phyloP scores from a whole-genome alignment of 2,797 vertebrate species.

The Chelonia mydas region DNA sequence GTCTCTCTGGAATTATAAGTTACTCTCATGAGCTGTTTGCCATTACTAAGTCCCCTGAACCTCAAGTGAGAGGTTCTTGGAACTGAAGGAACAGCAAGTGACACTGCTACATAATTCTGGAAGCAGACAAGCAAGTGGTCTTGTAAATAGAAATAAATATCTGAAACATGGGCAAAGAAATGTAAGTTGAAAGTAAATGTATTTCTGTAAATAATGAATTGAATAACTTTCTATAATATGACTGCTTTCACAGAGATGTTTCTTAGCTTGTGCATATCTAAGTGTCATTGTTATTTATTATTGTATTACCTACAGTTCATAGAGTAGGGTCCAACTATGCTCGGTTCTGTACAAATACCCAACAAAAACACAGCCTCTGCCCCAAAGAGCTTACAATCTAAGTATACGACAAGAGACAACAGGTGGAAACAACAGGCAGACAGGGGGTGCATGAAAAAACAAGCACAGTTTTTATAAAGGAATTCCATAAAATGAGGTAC shows the following conservation, averaged over 20 bases:
- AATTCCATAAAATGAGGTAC: background rate
- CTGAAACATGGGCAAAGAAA: background rate
- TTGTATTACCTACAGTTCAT: background rate
- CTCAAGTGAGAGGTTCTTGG: background rate
- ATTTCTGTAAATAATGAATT: background rate
- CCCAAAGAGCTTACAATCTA: background rate
- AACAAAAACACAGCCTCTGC: background rate
- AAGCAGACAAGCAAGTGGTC: background rate
- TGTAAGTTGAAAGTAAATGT: background rate
- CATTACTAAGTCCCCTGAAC: background rate
- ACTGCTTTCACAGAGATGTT: background rate
- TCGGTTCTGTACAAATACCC: background rate
- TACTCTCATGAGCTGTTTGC: background rate
- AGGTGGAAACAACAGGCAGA: background rate
- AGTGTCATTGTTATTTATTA: background rate
- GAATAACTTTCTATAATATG: background rate
- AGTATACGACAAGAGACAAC: background rate
- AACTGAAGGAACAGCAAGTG: background rate
- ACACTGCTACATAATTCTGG: background rate
- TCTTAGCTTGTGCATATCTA: background rate
- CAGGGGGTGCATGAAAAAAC: background rate
- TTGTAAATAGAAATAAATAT: background rate
- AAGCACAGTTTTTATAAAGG: background rate
- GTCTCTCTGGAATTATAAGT: background rate
- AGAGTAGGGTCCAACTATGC: background rate